Evolutionary conservation across 2,113 vertebrate species (phyloP).

Genomic region (Helogale parvula): DNA sequence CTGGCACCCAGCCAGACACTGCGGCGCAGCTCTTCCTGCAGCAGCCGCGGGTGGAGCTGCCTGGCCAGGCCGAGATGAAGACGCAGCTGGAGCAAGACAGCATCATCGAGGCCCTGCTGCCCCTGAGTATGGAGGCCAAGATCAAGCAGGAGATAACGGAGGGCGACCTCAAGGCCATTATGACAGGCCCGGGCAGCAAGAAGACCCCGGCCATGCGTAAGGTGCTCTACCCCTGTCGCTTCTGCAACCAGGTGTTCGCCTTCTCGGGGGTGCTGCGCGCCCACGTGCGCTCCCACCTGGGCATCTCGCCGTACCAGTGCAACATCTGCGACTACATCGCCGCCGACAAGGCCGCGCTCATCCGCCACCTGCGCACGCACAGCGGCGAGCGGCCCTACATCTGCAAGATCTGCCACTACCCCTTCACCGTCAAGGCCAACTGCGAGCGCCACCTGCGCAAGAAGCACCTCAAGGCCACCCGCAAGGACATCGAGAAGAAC

Average conservation of each 20-base stretch:
- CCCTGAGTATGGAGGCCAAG: constrained; percentile 87
- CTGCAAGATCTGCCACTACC: constrained; percentile 98
- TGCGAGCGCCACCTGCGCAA: constrained; percentile 98
- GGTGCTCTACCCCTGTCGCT: constrained; percentile 94
- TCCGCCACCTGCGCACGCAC: constrained; percentile 96
- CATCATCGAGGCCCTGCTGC: constrained; percentile 89
- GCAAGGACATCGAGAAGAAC: constrained; percentile 98
- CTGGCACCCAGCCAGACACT: constrained; percentile 79
- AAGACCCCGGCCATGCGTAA: constrained; percentile 87
- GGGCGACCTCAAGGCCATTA: constrained; percentile 88
- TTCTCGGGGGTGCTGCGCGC: constrained; percentile 95
- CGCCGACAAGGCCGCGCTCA: constrained; percentile 96
- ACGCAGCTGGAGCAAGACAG: constrained; percentile 90
- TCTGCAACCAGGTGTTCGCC: constrained; percentile 95
- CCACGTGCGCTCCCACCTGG: constrained; percentile 96
- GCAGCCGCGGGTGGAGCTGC: constrained; percentile 81
- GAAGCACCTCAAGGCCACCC: constrained; percentile 95
- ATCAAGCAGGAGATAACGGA: constrained; percentile 92
- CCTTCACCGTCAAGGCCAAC: constrained; percentile 98
- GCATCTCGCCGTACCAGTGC: constrained; percentile 96
- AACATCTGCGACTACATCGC: constrained; percentile 98
- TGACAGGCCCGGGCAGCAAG: constrained; percentile 84
- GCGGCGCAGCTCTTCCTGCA: constrained; percentile 79
- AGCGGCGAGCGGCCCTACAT: constrained; percentile 97
- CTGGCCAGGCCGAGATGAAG: constrained; percentile 86